A percentile compares a stretch with the other conserved stretches of the same genome.
These are phyloP conservation scores for Zygaena filipendulae DNA, from an alignment of 2,888 invertebrate species.

Conservation along the genomic window DNA sequence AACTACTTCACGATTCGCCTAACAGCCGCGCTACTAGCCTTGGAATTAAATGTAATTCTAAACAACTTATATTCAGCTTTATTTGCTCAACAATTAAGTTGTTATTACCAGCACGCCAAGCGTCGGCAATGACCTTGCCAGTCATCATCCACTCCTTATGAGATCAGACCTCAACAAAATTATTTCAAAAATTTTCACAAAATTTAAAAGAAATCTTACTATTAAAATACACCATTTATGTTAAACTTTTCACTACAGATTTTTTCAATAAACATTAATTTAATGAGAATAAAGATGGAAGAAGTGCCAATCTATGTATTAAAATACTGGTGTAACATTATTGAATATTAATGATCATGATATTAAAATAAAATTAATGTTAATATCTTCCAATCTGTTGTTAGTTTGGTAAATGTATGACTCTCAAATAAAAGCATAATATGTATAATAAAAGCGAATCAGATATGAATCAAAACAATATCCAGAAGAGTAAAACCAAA, in stretches of 20 bases:
- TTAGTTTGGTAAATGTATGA: slow-evolving; percentile 41
- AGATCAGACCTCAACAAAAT: no score
- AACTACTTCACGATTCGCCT: slow-evolving; percentile 20
- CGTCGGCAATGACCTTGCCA: slow-evolving; percentile 44
- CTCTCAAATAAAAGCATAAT: slow-evolving; percentile 37
- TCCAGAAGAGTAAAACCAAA: slow-evolving; percentile 44
- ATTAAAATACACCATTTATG: slow-evolving; percentile 7
- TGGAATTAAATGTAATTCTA: slow-evolving; percentile 27
- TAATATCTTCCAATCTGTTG: slow-evolving; percentile 27
- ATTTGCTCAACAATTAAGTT: no score
- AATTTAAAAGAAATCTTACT: no score
- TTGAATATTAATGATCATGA: slow-evolving; percentile 21
- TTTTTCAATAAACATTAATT: slow-evolving; percentile 11
- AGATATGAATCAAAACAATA: slow-evolving; percentile 42
- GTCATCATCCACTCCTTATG: slow-evolving; percentile 29
- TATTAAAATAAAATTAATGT: slow-evolving; percentile 25
- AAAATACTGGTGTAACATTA: slow-evolving; percentile 30
- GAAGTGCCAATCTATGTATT: slow-evolving; percentile 46
- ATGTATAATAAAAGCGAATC: slow-evolving; percentile 39
- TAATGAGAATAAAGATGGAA: slow-evolving; percentile 21
- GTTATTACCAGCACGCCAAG: no score
- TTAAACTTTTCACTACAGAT: not conserved
- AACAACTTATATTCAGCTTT: no score
- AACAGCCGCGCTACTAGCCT: slow-evolving; percentile 28
- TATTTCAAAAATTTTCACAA: no score